A percentile compares a stretch with the other conserved stretches of the same genome.
Evolutionary conservation across 2,888 invertebrate genomes (phyloP).

Genomic region (Melieria picta): DNA sequence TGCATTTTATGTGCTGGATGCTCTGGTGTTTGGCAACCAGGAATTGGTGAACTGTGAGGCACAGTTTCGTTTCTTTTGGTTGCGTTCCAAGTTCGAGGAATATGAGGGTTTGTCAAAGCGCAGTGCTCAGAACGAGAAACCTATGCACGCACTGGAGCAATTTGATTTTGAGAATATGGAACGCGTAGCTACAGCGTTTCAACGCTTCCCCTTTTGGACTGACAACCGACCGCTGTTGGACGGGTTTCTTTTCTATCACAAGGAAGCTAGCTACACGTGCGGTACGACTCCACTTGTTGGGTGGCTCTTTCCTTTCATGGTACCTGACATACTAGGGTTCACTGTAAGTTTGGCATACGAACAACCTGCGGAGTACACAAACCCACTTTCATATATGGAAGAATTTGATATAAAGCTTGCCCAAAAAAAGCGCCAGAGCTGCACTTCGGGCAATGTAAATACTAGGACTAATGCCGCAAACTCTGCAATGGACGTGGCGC

Average conservation of each 20-base stretch:
- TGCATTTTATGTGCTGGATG: slow-evolving; percentile 82
- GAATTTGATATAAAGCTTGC: slow-evolving; percentile 65
- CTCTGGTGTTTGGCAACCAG: slow-evolving; percentile 65
- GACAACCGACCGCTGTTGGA: slow-evolving; percentile 72
- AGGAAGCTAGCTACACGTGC: slow-evolving; percentile 78
- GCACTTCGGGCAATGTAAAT: neutral
- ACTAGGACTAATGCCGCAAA: neutral
- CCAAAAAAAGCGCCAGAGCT: slow-evolving; percentile 37
- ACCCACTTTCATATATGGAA: slow-evolving; percentile 68
- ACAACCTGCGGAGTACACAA: slow-evolving; percentile 68
- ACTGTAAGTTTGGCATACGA: slow-evolving; percentile 65
- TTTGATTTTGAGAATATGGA: slow-evolving; percentile 55
- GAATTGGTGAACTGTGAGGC: slow-evolving; percentile 65
- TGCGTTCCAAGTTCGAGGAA: slow-evolving; percentile 78
- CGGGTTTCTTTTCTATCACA: slow-evolving; percentile 93
- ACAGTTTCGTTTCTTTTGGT: slow-evolving; percentile 87
- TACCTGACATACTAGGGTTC: slow-evolving; percentile 73
- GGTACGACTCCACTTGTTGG: slow-evolving; percentile 88
- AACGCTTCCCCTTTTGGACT: slow-evolving; percentile 56
- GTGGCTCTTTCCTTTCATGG: slow-evolving; percentile 92
- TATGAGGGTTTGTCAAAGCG: slow-evolving; percentile 39
- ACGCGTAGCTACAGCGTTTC: slow-evolving; percentile 49
- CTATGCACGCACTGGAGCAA: slow-evolving; percentile 51
- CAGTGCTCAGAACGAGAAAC: slow-evolving; percentile 46
- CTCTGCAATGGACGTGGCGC: no score